Percentiles rank a stretch among this genome's conserved stretches.
Evolutionary conservation across 2,113 vertebrate species (phyloP).

Genomic region (Crotalus viridis): DNA sequence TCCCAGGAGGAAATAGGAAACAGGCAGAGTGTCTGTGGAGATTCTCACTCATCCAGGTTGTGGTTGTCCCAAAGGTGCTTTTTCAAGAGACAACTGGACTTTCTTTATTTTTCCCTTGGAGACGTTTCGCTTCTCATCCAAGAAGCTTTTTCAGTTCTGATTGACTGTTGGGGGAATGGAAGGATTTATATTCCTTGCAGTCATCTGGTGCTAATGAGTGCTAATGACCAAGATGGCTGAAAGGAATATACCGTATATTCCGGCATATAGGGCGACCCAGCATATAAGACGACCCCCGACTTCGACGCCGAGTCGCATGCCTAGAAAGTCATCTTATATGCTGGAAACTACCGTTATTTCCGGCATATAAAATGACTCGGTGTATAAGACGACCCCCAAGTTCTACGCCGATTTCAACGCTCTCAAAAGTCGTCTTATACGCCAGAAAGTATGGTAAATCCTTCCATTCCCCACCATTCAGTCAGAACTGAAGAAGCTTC

Average conservation of each 20-base stretch:
- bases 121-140: background rate
- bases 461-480: background rate
- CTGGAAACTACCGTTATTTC: too few relatives aligned
- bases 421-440: too few relatives aligned
- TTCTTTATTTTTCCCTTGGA: background rate
- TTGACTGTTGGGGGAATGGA: background rate
- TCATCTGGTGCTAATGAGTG: background rate
- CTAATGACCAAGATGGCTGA: background rate
- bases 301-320: too few relatives aligned
- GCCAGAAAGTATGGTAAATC: background rate
- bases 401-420: too few relatives aligned
- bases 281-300: too few relatives aligned
- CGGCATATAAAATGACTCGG: too few relatives aligned
- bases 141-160: background rate
- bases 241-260: background rate
- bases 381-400: too few relatives aligned
- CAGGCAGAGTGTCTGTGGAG: background rate
- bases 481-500: background rate
- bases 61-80: background rate
- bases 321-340: too few relatives aligned
- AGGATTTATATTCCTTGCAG: background rate
- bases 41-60: background rate
- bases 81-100: background rate
- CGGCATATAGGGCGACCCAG: too few relatives aligned
- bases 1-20: background rate